Conservation (phyloP, 2,888 invertebrate species). For the Drosophila mettleri region DNA sequence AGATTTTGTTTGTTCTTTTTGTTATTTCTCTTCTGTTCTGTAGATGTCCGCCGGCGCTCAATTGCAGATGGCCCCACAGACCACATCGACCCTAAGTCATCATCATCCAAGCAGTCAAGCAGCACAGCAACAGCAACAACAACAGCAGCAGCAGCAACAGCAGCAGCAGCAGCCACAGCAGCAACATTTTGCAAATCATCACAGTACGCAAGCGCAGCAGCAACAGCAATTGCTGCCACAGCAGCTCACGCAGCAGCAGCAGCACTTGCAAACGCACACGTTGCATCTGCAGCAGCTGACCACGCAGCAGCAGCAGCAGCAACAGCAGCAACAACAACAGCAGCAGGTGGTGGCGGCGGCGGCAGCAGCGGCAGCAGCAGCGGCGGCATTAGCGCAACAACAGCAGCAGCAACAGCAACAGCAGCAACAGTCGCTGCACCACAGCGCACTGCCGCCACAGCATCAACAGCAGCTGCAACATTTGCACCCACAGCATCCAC, state of each 20-base stretch:
- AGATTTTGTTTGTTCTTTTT: constrained; percentile 11
- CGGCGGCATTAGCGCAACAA: constrained; percentile 25
- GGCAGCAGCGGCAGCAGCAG: constrained; percentile 40
- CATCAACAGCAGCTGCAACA: constrained; percentile 64
- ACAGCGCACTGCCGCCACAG: constrained; percentile 55
- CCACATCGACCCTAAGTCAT: constrained; percentile 87
- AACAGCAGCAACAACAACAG: constrained; percentile 41
- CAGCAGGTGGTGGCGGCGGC: constrained; percentile 5
- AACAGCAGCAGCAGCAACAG: constrained; percentile 66
- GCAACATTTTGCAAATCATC: constrained; percentile 70
- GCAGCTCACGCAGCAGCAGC: constrained; percentile 59
- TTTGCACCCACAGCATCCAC: constrained; percentile 58
- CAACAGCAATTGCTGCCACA: constrained; percentile 60
- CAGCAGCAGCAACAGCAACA: constrained; percentile 60
- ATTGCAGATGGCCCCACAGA: constrained; percentile 98
- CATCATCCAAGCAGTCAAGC: constrained; percentile 80
- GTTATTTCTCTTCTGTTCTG: constrained; percentile 47
- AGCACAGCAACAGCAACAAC: constrained; percentile 82
- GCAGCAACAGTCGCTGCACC: constrained; percentile 42
- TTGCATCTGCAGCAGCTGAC: constrained; percentile 67
- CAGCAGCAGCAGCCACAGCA: constrained; percentile 58
- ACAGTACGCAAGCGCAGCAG: constrained; percentile 67
- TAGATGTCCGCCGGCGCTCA: constrained; percentile 98
- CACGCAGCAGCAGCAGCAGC: constrained; percentile 60
- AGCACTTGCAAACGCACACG: constrained; percentile 64